Percentiles rank a stretch among this genome's conserved stretches.
Evolutionary conservation across 2,888 invertebrate genomes (phyloP).

Genomic region (Chydorus sphaericus): DNA sequence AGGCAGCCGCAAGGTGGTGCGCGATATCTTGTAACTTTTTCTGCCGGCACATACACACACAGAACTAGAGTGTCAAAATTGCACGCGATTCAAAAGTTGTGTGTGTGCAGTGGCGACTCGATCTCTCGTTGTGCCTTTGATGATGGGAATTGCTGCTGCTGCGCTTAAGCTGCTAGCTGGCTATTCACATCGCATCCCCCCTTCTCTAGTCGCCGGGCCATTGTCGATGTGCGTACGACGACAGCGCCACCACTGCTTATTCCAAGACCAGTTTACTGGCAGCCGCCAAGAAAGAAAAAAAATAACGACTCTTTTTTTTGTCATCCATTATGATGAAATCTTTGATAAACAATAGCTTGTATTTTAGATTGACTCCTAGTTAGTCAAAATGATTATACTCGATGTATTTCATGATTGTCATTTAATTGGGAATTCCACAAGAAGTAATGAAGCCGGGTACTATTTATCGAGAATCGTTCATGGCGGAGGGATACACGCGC

Average conservation of each 20-base stretch:
- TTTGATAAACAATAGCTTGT: neutral
- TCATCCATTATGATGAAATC: neutral
- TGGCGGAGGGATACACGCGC: neutral
- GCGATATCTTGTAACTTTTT: too few relatives aligned
- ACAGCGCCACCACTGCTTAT: slow-evolving; percentile 1
- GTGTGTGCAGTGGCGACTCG: neutral
- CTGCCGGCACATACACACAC: too few relatives aligned
- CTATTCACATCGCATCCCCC: neutral
- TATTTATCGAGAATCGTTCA: neutral
- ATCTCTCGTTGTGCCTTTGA: neutral
- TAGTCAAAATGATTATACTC: neutral
- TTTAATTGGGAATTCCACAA: neutral
- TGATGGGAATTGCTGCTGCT: neutral
- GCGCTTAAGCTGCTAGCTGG: neutral
- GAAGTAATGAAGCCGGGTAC: neutral
- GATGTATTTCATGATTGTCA: neutral
- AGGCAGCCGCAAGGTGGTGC: slow-evolving; percentile 6
- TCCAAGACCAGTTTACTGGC: neutral
- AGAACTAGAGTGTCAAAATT: slow-evolving; percentile 3
- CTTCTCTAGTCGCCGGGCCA: neutral
- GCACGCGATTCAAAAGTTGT: slow-evolving; percentile 5
- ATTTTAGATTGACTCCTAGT: neutral
- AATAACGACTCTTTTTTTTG: neutral
- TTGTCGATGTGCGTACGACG: neutral
- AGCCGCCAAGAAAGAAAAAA: neutral